Conservation (phyloP, 1,140 invertebrate species). For the Saccostrea echinata region DNA sequence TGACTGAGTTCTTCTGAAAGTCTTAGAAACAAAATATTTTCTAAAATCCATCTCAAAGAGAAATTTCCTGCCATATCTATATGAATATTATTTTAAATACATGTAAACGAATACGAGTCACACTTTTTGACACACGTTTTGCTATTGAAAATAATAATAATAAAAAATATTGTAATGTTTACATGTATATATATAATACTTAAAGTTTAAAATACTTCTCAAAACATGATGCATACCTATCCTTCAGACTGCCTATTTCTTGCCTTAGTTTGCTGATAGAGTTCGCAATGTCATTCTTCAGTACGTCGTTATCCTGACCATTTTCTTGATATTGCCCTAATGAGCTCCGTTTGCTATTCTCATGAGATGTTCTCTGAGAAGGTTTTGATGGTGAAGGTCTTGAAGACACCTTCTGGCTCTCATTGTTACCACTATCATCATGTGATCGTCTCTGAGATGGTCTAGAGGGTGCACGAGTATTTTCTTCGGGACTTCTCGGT, state of each 20-base stretch:
- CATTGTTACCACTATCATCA: not conserved
- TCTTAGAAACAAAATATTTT: not conserved
- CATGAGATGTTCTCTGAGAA: not conserved
- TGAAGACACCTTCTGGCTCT: not conserved
- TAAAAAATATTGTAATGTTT: too few relatives aligned
- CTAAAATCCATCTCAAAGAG: not conserved
- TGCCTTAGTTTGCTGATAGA: constrained; percentile 17
- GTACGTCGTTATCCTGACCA: not conserved
- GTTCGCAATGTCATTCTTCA: constrained; percentile 4
- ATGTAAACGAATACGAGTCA: too few relatives aligned
- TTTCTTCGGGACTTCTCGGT: not conserved
- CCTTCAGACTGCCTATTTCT: constrained; percentile 6
- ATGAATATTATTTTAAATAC: too few relatives aligned
- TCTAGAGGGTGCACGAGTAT: not conserved
- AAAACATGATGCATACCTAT: not conserved
- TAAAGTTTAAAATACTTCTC: too few relatives aligned
- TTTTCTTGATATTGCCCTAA: not conserved
- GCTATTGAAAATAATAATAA: too few relatives aligned
- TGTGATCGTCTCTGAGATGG: not conserved
- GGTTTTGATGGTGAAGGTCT: not conserved
- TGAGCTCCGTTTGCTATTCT: not conserved
- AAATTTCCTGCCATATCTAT: not conserved
- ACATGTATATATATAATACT: too few relatives aligned
- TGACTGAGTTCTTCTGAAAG: constrained; percentile 10
- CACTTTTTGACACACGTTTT: too few relatives aligned